A percentile compares a stretch with the other conserved stretches of the same genome.
Conservation (phyloP, 2,113 vertebrate genomes). For the Scophthalmus maximus region DNA sequence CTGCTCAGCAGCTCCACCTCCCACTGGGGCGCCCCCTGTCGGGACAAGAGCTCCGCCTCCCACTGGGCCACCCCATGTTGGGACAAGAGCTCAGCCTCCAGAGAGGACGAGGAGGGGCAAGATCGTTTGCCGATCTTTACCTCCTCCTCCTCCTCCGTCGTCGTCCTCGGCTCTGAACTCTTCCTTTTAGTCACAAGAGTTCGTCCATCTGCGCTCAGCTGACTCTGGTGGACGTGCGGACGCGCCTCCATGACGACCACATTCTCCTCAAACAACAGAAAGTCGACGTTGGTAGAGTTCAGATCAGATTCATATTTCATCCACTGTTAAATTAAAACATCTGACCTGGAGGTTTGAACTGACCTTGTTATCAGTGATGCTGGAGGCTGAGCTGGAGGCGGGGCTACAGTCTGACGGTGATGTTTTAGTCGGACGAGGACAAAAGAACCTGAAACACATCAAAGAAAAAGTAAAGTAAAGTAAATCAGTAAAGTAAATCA, state of each 20-base stretch:
- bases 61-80: conserved; percentile 74
- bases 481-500: too few species aligned
- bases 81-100: not conserved
- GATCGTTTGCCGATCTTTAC: conserved; percentile 12
- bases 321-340: too few species aligned
- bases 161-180: conserved; percentile 8
- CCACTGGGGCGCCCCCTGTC: conserved; percentile 74
- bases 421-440: conserved; percentile 49
- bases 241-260: conserved; percentile 27
- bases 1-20: conserved; percentile 83
- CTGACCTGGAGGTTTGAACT: not conserved
- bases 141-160: conserved; percentile 6
- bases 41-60: not conserved
- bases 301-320: too few species aligned
- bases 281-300: too few species aligned
- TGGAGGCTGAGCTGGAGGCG: conserved; percentile 33
- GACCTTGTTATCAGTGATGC: conserved; percentile 69
- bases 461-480: too few species aligned
- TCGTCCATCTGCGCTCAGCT: not conserved
- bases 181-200: conserved; percentile 64
- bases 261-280: conserved; percentile 73
- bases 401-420: conserved; percentile 40
- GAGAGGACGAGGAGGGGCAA: not conserved
- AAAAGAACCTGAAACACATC: conserved; percentile 78
- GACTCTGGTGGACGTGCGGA: not conserved